These are phyloP conservation scores for Galeruca laticollis DNA, from an alignment of 2,888 invertebrate genomes.

Conservation along the genomic window DNA sequence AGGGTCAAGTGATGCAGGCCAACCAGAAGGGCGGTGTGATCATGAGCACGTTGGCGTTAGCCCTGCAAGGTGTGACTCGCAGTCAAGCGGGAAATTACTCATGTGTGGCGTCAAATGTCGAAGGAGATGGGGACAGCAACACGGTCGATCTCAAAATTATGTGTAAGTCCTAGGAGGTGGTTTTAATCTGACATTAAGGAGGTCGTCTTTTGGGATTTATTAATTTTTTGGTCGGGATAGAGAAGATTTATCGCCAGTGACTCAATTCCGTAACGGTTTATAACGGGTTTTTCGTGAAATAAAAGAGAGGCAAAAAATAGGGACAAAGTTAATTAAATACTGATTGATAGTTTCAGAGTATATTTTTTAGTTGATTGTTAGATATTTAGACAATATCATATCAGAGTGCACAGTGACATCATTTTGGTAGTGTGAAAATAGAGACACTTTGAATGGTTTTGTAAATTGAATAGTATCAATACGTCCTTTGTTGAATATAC, in stretches of 20 bases:
- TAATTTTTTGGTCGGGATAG: slow-evolving; percentile 29
- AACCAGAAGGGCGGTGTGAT: slow-evolving; percentile 90
- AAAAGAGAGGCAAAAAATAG: not conserved
- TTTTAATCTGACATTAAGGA: slow-evolving; percentile 36
- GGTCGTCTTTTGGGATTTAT: slow-evolving; percentile 39
- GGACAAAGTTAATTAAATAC: not conserved
- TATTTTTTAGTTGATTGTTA: too few relatives aligned
- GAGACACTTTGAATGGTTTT: too few relatives aligned
- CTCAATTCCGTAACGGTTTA: slow-evolving; percentile 23
- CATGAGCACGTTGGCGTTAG: slow-evolving; percentile 85
- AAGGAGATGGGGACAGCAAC: slow-evolving; percentile 89
- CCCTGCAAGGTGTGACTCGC: slow-evolving; percentile 83
- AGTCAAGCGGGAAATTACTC: slow-evolving; percentile 89
- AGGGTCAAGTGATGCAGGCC: slow-evolving; percentile 88
- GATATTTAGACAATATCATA: too few relatives aligned
- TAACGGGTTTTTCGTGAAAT: slow-evolving; percentile 7
- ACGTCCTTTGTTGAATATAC: too few relatives aligned
- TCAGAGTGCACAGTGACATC: too few relatives aligned
- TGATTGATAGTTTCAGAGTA: not conserved
- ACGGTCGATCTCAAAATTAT: slow-evolving; percentile 86
- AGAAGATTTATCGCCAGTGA: slow-evolving; percentile 28
- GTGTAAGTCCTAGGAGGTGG: slow-evolving; percentile 77
- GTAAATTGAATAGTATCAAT: too few relatives aligned
- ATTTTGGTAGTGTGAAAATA: too few relatives aligned
- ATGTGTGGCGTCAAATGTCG: slow-evolving; percentile 91